Evolutionary conservation across 2,797 vertebrate genomes (phyloP).

Genomic region (Potorous gilbertii): DNA sequence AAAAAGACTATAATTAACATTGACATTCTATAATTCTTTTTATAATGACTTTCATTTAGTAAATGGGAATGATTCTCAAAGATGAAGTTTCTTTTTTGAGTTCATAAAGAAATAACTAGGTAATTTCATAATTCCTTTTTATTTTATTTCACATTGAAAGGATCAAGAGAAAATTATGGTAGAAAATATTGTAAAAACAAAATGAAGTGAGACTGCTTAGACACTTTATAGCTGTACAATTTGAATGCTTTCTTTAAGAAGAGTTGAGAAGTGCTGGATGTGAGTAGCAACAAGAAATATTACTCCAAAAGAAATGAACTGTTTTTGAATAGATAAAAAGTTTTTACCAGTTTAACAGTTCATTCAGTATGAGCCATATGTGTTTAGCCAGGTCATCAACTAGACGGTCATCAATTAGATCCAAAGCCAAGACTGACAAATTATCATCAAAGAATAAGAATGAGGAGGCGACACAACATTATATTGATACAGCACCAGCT

Average conservation of each 20-base stretch:
- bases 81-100: background rate
- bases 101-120: background rate
- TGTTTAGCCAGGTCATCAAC: background rate
- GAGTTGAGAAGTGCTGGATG: background rate
- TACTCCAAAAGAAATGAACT: background rate
- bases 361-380: background rate
- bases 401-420: background rate
- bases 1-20: background rate
- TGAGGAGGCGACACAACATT: background rate
- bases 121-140: background rate
- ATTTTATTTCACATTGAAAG: background rate
- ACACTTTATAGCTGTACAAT: background rate
- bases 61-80: background rate
- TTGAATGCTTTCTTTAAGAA: background rate
- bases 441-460: background rate
- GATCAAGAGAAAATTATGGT: background rate
- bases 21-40: background rate
- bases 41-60: background rate
- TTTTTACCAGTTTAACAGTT: background rate
- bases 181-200: background rate
- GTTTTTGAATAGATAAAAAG: background rate
- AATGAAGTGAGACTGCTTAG: background rate
- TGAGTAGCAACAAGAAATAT: background rate
- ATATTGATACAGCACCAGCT: background rate
- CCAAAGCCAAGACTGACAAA: background rate